Percentiles rank a stretch among this genome's conserved stretches.
phyloP scores from a whole-genome alignment of 1,140 invertebrate genomes.

The Lepidostoma basale region DNA sequence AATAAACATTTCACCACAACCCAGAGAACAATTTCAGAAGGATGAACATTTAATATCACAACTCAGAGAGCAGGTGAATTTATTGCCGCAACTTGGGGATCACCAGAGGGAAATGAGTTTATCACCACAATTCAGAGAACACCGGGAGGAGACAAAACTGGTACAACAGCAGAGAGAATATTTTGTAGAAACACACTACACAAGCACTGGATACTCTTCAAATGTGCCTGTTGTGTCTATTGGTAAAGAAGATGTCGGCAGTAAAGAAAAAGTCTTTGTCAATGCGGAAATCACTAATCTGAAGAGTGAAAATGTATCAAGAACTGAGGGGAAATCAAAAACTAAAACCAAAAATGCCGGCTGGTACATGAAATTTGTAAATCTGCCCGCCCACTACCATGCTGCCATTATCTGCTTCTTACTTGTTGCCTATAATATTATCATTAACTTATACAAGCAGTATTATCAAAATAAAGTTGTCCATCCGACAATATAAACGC shows the following conservation, averaged over 20 bases:
- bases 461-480: conserved; percentile 14
- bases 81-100: background rate
- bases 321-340: background rate
- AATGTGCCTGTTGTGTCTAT: background rate
- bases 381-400: conserved; percentile 60
- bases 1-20: background rate
- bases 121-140: too few species aligned
- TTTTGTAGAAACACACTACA: background rate
- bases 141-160: background rate
- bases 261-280: background rate
- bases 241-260: background rate
- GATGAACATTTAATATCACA: too few species aligned
- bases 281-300: background rate
- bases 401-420: conserved; percentile 59
- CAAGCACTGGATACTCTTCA: background rate
- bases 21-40: background rate
- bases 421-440: conserved; percentile 60
- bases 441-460: conserved; percentile 59
- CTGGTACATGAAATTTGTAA: conserved; percentile 53
- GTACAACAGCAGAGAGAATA: background rate
- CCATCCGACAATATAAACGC: background rate
- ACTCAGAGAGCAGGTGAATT: too few species aligned
- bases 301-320: background rate
- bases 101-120: background rate
- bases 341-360: conserved; percentile 49